Conservation (phyloP, 37 sponge, comb jelly and placozoan genomes). For the Hexactinellida sp. region DNA sequence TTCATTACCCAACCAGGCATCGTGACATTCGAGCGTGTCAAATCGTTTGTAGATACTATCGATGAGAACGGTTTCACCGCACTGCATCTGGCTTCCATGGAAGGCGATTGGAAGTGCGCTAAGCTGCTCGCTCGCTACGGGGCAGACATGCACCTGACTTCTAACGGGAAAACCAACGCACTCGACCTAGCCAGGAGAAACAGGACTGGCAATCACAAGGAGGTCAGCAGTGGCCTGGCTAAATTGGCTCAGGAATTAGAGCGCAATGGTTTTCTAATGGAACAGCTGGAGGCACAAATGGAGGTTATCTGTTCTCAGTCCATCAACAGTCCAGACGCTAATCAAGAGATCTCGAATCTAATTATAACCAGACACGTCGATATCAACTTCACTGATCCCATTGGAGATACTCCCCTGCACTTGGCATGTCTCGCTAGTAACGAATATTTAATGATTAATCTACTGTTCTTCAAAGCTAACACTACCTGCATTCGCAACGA, state of each 20-base stretch:
- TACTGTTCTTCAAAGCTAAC: neutral
- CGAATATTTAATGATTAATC: neutral
- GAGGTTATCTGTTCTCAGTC: neutral
- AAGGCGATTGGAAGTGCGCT: neutral
- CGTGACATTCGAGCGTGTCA: neutral
- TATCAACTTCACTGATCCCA: slow-evolving; percentile 2
- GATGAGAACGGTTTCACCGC: neutral
- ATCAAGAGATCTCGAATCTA: neutral
- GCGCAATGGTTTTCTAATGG: neutral
- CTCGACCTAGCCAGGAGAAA: neutral
- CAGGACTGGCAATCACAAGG: neutral
- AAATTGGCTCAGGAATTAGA: neutral
- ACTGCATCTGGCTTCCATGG: neutral
- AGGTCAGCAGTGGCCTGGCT: neutral
- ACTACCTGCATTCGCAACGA: slow-evolving; percentile 2
- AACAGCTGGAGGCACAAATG: neutral
- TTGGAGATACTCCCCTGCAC: neutral
- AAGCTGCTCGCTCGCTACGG: neutral
- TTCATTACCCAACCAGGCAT: neutral
- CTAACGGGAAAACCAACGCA: neutral
- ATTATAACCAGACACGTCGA: neutral
- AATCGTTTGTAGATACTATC: neutral
- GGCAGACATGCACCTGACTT: neutral
- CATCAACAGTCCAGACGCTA: neutral
- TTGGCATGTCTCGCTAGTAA: slow-evolving; percentile 4